Evolutionary conservation across 2,888 invertebrate genomes (phyloP).

Genomic region (Drosophila eohydei): DNA sequence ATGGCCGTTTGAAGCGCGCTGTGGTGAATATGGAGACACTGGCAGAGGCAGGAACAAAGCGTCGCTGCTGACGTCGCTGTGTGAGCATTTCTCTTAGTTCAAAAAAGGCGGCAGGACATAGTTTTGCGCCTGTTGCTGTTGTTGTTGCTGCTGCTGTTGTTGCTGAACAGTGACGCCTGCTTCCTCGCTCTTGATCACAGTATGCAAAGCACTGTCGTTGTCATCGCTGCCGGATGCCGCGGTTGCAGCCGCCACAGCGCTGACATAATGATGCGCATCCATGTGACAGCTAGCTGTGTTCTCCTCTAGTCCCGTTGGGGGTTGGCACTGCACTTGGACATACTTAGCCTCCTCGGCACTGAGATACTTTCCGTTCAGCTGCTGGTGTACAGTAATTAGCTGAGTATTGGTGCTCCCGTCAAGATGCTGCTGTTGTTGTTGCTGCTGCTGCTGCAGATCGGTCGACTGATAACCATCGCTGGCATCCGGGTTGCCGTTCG

Average conservation of each 20-base stretch:
- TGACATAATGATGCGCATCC: slow-evolving; percentile 66
- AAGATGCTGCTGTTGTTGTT: slow-evolving; percentile 31
- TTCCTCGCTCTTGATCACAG: slow-evolving; percentile 85
- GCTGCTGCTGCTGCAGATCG: slow-evolving; percentile 65
- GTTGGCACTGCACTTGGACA: slow-evolving; percentile 75
- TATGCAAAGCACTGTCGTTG: slow-evolving; percentile 81
- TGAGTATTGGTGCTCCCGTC: slow-evolving; percentile 50
- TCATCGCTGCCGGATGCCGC: slow-evolving; percentile 64
- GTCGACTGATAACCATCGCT: slow-evolving; percentile 76
- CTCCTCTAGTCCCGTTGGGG: slow-evolving; percentile 77
- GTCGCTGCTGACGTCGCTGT: slow-evolving; percentile 78
- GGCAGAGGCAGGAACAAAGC: slow-evolving; percentile 39
- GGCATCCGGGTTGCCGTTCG: slow-evolving; percentile 86
- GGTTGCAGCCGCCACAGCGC: slow-evolving; percentile 52
- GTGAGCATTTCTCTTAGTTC: slow-evolving; percentile 85
- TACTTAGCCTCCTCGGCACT: slow-evolving; percentile 83
- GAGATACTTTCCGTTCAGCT: slow-evolving; percentile 83
- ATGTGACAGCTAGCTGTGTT: slow-evolving; percentile 79
- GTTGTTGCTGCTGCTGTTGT: slow-evolving; percentile 69
- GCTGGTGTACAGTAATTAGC: slow-evolving; percentile 74
- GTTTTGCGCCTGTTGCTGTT: slow-evolving; percentile 82
- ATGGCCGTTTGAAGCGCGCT: slow-evolving; percentile 73
- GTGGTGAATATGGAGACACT: slow-evolving; percentile 23
- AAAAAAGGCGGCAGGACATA: slow-evolving; percentile 85
- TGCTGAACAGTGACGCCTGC: slow-evolving; percentile 47